Conservation (phyloP, 2,113 vertebrate genomes). For the Hyaena hyaena region DNA sequence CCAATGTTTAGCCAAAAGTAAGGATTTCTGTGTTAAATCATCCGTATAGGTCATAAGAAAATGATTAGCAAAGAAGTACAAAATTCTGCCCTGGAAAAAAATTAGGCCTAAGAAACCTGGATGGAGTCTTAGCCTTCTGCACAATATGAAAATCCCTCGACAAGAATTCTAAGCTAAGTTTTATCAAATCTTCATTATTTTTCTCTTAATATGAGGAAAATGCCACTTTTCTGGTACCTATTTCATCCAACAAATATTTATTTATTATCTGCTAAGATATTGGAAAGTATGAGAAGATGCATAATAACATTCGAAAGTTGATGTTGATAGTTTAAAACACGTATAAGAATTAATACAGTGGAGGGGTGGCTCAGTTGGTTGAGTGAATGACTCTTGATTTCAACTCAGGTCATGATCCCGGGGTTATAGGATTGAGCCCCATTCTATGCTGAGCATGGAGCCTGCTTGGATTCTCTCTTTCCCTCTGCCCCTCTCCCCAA, state of each 20-base stretch:
- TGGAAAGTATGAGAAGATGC: background rate
- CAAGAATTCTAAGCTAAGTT: background rate
- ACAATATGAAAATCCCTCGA: background rate
- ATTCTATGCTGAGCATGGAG: too few species aligned
- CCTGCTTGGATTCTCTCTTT: too few species aligned
- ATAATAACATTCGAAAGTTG: background rate
- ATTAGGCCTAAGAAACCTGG: background rate
- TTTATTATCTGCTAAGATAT: background rate
- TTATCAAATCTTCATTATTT: background rate
- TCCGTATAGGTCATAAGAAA: background rate
- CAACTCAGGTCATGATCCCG: too few species aligned
- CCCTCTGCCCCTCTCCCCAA: too few species aligned
- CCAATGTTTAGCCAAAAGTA: background rate
- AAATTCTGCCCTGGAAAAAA: background rate
- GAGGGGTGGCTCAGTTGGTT: too few species aligned
- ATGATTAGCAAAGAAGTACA: background rate
- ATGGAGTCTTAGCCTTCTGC: background rate
- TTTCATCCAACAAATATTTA: background rate
- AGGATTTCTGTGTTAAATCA: slow-evolving; percentile 8
- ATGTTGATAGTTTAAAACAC: background rate
- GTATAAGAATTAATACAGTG: background rate
- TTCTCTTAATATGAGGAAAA: background rate
- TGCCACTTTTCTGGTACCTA: background rate
- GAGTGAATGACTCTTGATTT: too few species aligned
- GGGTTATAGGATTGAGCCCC: too few species aligned